A percentile compares a stretch with the other conserved stretches of the same genome.
Conservation (phyloP, 2,888 invertebrate species). For the Neoitamus cyanurus region DNA sequence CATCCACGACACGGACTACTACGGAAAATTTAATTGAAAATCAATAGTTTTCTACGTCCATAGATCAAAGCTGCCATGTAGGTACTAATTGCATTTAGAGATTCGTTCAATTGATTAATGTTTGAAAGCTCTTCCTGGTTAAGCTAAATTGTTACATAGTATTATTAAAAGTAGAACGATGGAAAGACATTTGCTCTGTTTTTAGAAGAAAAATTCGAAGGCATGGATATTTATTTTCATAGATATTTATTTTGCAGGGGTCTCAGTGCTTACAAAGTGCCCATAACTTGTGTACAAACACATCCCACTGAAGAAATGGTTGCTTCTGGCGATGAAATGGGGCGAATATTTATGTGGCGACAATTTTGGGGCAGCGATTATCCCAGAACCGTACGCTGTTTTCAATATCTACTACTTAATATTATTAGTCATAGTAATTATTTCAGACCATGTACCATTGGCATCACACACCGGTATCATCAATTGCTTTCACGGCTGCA, state of each 20-base stretch:
- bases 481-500: constrained; percentile 73
- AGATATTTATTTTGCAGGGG: constrained; percentile 53
- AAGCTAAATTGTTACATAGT: no score
- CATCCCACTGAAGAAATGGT: constrained; percentile 75
- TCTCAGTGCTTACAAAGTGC: constrained; percentile 49
- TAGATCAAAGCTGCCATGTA: no score
- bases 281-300: constrained; percentile 73
- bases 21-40: no score
- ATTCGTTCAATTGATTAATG: no score
- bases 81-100: no score
- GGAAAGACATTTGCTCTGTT: no score
- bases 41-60: no score
- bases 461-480: constrained; percentile 78
- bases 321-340: constrained; percentile 76
- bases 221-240: not conserved
- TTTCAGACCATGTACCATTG: constrained; percentile 74
- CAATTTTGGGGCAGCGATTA: constrained; percentile 61
- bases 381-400: constrained; percentile 42
- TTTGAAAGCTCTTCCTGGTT: no score
- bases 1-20: no score
- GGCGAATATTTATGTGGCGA: constrained; percentile 75
- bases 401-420: not conserved
- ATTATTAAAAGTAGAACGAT: no score
- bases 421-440: not conserved
- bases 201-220: not conserved